Percentiles rank a stretch among this genome's conserved stretches.
Conservation (phyloP, 2,797 vertebrate genomes). For the Anableps anableps region DNA sequence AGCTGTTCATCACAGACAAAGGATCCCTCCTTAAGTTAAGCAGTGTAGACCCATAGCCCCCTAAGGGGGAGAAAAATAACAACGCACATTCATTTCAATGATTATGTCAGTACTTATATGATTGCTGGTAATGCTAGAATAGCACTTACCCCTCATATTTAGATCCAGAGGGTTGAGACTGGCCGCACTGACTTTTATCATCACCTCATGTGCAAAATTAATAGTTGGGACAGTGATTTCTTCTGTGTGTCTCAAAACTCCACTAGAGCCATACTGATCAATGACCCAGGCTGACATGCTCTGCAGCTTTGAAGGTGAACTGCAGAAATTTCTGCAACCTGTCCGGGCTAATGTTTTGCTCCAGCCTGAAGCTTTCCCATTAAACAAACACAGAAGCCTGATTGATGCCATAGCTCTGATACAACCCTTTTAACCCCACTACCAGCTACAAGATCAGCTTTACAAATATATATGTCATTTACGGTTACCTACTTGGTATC, state of each 20-base stretch:
- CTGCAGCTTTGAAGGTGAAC: constrained; percentile 65
- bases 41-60: constrained; percentile 87
- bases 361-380: constrained; percentile 25
- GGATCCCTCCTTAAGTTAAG: constrained; percentile 88
- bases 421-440: constrained; percentile 3
- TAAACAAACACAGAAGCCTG: constrained; percentile 45
- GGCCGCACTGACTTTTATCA: constrained; percentile 88
- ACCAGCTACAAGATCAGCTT: constrained; percentile 26
- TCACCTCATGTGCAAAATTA: constrained; percentile 85
- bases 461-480: constrained; percentile 8
- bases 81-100: not conserved
- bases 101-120: not conserved
- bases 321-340: constrained; percentile 57
- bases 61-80: constrained; percentile 65
- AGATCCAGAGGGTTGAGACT: constrained; percentile 93
- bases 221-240: constrained; percentile 82
- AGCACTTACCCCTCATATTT: constrained; percentile 91
- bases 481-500: not conserved
- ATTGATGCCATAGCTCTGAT: constrained; percentile 47
- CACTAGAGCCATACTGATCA: constrained; percentile 87
- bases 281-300: constrained; percentile 93
- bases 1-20: constrained; percentile 70
- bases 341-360: constrained; percentile 40
- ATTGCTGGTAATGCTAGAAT: not conserved
- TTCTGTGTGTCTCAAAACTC: constrained; percentile 82